Evolutionary conservation across 2,888 invertebrate genomes (phyloP).

Genomic region (Notodonta dromedarius): DNA sequence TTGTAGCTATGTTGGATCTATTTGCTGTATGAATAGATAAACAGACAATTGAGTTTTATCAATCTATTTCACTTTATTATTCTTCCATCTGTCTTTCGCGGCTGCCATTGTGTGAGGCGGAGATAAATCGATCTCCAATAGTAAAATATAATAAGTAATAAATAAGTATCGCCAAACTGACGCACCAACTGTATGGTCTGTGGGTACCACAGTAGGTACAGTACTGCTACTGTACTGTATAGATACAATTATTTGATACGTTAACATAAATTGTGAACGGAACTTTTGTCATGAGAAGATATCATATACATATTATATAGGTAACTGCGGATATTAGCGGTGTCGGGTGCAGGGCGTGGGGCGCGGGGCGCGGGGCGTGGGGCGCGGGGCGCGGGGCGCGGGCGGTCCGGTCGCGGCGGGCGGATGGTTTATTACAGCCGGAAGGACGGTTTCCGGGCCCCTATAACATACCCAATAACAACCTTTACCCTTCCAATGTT

Average conservation of each 20-base stretch:
- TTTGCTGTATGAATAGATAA: no score
- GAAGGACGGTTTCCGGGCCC: neutral
- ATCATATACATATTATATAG: neutral
- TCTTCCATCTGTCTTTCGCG: no score
- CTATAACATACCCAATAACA: conserved; percentile 5
- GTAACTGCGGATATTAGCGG: neutral
- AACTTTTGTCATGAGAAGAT: neutral
- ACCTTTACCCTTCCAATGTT: neutral
- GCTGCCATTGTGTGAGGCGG: no score
- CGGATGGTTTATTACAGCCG: conserved; percentile 2
- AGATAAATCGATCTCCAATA: no score
- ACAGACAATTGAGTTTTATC: no score
- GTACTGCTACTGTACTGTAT: no score
- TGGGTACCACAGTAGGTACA: no score
- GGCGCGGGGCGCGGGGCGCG: neutral
- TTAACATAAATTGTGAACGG: neutral
- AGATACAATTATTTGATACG: neutral
- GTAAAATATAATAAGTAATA: no score
- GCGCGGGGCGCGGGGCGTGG: neutral
- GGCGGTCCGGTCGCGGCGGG: neutral
- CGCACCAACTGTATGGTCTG: no score
- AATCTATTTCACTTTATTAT: no score
- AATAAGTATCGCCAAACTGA: no score
- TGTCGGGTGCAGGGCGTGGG: neutral
- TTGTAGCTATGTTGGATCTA: no score